phyloP scores from a whole-genome alignment of 2,797 vertebrate genomes.

The Syngnathus rostellatus region DNA sequence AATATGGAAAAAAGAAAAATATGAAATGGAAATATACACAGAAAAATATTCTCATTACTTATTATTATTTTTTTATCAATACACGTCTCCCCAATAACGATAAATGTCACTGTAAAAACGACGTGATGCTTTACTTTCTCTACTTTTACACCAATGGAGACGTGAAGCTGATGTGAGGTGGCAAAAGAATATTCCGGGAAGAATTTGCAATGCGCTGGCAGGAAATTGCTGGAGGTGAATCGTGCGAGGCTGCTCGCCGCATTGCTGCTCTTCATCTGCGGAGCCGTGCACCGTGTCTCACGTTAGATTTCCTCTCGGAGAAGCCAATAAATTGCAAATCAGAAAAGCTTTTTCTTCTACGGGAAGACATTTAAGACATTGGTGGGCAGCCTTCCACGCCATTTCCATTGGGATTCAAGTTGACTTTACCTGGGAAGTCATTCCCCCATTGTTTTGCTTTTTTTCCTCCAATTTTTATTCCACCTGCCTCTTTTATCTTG shows the following conservation, averaged over 20 bases:
- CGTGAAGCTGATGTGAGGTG: not conserved
- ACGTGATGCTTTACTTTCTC: not conserved
- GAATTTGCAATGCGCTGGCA: not conserved
- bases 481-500: constrained; percentile 16
- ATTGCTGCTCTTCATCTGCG: not conserved
- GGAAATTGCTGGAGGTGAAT: not conserved
- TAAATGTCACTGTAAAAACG: no score
- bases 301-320: constrained; percentile 2
- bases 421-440: constrained; percentile 35
- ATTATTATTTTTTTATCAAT: no score
- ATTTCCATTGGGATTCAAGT: constrained; percentile 31
- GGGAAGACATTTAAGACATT: constrained; percentile 7
- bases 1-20: no score
- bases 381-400: constrained; percentile 13
- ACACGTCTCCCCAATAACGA: no score
- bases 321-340: constrained; percentile 4
- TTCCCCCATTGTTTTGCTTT: constrained; percentile 12
- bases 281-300: not conserved
- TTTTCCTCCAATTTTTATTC: constrained; percentile 5
- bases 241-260: not conserved
- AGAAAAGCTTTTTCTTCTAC: not conserved
- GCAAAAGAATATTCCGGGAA: not conserved
- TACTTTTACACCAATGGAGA: not conserved
- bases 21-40: no score
- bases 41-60: no score